These are phyloP conservation scores for Troilus luridus DNA, from an alignment of 2,888 invertebrate genomes.

Conservation along the genomic window DNA sequence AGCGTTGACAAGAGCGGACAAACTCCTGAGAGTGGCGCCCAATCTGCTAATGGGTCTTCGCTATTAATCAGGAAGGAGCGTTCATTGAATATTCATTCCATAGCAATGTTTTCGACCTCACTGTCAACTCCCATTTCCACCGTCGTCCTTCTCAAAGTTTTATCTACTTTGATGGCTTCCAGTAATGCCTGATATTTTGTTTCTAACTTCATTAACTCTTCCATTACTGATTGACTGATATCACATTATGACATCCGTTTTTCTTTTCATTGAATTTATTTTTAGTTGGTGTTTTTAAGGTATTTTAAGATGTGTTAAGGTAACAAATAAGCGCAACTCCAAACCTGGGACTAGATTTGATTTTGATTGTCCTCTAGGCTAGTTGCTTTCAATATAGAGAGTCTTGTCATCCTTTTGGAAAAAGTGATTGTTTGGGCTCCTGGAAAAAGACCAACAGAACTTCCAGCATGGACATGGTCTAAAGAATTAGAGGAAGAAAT, in stretches of 20 bases:
- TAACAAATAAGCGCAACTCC: too few species aligned
- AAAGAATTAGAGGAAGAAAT: too few species aligned
- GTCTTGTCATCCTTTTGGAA: too few species aligned
- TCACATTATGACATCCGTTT: not conserved
- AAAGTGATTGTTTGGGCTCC: too few species aligned
- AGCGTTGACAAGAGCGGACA: constrained; percentile 6
- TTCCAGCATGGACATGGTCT: too few species aligned
- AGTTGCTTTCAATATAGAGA: too few species aligned
- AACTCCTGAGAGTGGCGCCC: not conserved
- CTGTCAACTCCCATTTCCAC: constrained; percentile 32
- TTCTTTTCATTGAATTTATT: too few species aligned
- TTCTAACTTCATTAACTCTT: not conserved
- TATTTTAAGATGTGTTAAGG: too few species aligned
- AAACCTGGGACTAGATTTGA: too few species aligned
- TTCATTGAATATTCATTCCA: constrained; percentile 44
- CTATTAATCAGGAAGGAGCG: constrained; percentile 43
- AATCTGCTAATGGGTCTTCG: constrained; percentile 27
- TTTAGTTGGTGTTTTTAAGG: too few species aligned
- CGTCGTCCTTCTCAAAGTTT: not conserved
- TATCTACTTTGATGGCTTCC: not conserved
- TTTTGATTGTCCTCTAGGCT: too few species aligned
- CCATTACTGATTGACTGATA: not conserved
- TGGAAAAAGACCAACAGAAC: too few species aligned
- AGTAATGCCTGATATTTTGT: not conserved
- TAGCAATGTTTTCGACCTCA: constrained; percentile 40